Evolutionary conservation across 2,113 vertebrate genomes (phyloP).

Genomic region (Siniperca chuatsi): DNA sequence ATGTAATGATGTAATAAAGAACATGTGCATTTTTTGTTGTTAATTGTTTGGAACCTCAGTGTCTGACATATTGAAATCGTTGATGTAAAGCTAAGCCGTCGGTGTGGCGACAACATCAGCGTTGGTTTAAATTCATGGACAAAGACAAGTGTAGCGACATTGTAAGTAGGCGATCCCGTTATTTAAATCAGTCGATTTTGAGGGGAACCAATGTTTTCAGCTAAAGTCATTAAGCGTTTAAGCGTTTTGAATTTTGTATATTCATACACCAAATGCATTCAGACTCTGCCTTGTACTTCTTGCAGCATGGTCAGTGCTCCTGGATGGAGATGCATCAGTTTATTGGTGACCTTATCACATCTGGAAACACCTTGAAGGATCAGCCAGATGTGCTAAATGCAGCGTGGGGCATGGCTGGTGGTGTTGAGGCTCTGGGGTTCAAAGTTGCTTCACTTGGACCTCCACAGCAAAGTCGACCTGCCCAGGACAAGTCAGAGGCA

Average conservation of each 20-base stretch:
- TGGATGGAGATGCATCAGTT: conserved; percentile 87
- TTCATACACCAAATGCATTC: not conserved
- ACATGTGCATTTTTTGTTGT: not conserved
- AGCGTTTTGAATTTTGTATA: not conserved
- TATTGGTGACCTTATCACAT: conserved; percentile 83
- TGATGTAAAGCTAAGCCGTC: not conserved
- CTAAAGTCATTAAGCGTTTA: not conserved
- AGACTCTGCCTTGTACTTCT: conserved; percentile 7
- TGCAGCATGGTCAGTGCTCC: conserved; percentile 78
- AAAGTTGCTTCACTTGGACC: conserved; percentile 64
- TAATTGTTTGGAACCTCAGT: rapidly evolving
- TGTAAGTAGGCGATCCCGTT: conserved; percentile 71
- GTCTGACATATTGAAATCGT: not conserved
- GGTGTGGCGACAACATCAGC: not conserved
- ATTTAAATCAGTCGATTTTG: not conserved
- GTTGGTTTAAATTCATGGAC: conserved; percentile 70
- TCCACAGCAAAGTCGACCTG: conserved; percentile 39
- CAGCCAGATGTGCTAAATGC: conserved; percentile 73
- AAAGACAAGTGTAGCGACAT: conserved; percentile 77
- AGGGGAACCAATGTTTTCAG: not conserved
- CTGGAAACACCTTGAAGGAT: conserved; percentile 72
- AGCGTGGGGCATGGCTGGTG: conserved; percentile 72
- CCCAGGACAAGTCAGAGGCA: conserved; percentile 60
- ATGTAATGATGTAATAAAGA: not conserved
- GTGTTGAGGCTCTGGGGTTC: conserved; percentile 54